These are phyloP conservation scores for Abscondita cerata DNA, from an alignment of 2,888 invertebrate genomes.

Conservation along the genomic window DNA sequence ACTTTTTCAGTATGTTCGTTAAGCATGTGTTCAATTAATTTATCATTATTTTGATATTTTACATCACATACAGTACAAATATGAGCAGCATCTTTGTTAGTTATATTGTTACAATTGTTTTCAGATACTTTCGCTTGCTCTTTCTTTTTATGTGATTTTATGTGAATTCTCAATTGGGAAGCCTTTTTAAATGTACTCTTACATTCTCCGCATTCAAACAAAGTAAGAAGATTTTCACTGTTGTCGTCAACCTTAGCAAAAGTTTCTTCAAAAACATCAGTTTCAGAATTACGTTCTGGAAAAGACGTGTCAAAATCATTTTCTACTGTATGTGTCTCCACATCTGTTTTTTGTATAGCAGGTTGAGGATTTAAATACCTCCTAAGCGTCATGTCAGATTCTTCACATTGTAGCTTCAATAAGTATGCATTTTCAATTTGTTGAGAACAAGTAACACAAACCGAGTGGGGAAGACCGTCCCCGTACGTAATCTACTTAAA, in stretches of 20 bases:
- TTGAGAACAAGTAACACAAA: conserved; percentile 39
- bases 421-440: conserved; percentile 41
- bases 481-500: conserved; percentile 37
- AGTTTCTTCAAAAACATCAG: not conserved
- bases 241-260: not conserved
- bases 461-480: conserved; percentile 40
- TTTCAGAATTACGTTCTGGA: conserved; percentile 14
- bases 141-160: conserved; percentile 28
- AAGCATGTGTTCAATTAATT: conserved; percentile 39
- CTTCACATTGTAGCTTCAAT: conserved; percentile 41
- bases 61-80: conserved; percentile 38
- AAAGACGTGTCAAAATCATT: not conserved
- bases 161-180: conserved; percentile 32
- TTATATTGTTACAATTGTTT: conserved; percentile 18
- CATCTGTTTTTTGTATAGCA: conserved; percentile 3
- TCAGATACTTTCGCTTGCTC: conserved; percentile 28
- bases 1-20: conserved; percentile 38
- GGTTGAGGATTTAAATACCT: conserved; percentile 30
- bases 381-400: conserved; percentile 39
- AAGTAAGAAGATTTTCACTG: not conserved
- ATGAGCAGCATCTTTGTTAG: conserved; percentile 28
- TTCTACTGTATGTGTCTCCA: not conserved
- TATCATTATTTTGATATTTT: conserved; percentile 34
- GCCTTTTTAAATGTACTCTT: conserved; percentile 29
- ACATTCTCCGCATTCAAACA: conserved; percentile 33